These are phyloP conservation scores for Ctenopoma multispine DNA, from an alignment of 2,797 vertebrate genomes.

Conservation along the genomic window DNA sequence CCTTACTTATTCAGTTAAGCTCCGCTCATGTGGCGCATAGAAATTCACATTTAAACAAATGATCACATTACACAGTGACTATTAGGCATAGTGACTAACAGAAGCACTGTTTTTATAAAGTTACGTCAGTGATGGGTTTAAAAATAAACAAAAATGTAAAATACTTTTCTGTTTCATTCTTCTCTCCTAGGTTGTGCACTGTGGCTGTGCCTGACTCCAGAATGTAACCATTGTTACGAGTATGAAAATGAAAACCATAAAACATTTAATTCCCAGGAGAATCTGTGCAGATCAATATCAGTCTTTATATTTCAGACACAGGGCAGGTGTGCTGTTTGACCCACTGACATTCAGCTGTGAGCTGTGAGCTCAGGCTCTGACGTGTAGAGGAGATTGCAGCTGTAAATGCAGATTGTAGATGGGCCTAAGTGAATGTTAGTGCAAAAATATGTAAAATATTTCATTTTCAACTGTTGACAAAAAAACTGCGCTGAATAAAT, in stretches of 20 bases:
- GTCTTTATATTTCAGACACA: constrained; percentile 22
- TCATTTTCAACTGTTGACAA: background rate
- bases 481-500: constrained; percentile 13
- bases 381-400: background rate
- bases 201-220: background rate
- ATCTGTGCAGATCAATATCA: constrained; percentile 45
- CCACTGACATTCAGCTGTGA: constrained; percentile 44
- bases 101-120: too few relatives aligned
- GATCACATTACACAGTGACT: background rate
- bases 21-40: background rate
- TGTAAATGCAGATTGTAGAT: constrained; percentile 28
- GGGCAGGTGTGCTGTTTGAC: constrained; percentile 31
- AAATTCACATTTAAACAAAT: background rate
- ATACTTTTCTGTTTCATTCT: background rate
- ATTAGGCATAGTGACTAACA: too few relatives aligned
- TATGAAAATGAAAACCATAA: constrained; percentile 35
- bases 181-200: constrained; percentile 14
- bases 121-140: background rate
- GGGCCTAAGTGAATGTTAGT: background rate
- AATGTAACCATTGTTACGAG: constrained; percentile 17
- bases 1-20: background rate
- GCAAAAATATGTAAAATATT: constrained; percentile 11
- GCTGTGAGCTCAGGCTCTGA: constrained; percentile 8
- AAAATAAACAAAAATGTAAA: background rate
- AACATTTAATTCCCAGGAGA: constrained; percentile 28